Conservation (phyloP, 2,113 vertebrate species). For the Opisthocomus hoazin region DNA sequence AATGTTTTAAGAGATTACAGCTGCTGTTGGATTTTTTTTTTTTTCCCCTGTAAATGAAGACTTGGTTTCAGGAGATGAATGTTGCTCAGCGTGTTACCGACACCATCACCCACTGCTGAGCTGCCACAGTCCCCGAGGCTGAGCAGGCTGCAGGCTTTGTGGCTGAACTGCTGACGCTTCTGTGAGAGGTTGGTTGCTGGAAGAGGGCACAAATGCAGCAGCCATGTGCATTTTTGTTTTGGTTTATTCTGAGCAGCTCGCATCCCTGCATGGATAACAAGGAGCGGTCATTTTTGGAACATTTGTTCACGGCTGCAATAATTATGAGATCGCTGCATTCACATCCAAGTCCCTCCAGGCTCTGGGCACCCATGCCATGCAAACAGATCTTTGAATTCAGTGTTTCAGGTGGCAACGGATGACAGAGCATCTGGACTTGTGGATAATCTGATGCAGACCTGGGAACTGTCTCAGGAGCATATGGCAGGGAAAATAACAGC, state of each 20-base stretch:
- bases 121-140: background rate
- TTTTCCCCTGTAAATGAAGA: background rate
- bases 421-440: slow-evolving; percentile 1
- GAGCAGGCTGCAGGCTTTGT: background rate
- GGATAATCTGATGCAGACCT: slow-evolving; percentile 22
- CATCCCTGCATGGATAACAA: background rate
- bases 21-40: background rate
- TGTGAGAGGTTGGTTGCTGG: background rate
- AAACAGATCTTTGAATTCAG: slow-evolving; percentile 7
- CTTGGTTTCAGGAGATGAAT: background rate
- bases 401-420: slow-evolving; percentile 23
- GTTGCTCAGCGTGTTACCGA: background rate
- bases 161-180: background rate
- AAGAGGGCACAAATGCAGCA: slow-evolving; percentile 5
- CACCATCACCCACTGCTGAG: background rate
- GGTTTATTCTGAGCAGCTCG: background rate
- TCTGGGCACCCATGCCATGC: background rate
- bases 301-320: background rate
- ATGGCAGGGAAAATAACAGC: slow-evolving; percentile 62
- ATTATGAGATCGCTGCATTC: background rate
- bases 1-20: background rate
- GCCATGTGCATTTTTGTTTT: background rate
- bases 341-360: slow-evolving; percentile 36
- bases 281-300: background rate
- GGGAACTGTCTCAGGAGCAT: slow-evolving; percentile 26